Base-by-base conservation (phyloP, 2,888 invertebrate genomes). In the Tenthredo notha region DNA sequence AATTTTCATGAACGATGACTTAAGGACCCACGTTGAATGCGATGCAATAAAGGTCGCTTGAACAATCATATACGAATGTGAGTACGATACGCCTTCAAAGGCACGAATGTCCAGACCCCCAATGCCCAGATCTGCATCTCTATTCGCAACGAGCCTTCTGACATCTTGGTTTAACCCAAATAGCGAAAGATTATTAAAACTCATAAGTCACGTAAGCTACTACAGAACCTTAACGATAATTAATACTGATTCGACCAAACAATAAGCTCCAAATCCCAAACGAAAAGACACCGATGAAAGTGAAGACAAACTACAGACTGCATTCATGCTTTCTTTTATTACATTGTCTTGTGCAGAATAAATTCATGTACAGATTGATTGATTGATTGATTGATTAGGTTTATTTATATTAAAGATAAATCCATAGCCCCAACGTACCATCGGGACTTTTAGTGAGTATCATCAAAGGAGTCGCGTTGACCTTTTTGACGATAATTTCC, bases 71-170 rank as follows among this genome's bases (percentile, higher is more conserved):
- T 80, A 80, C 37, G 80, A 40, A 2, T 4, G 21, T 2, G 25
- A 80, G 61, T 61, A 40, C 37, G 21, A 61, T 9, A 80, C 21
- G 7, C 80, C 80, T 12, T 37, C 61, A 18, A 61, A 58, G 12
- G 25, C 6, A 6, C 61, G 80, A 58, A 12, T n/a, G 61, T 80
- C 80, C 40, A 80, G 21, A 21, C 37, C 21, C 21, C 58, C 80
- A 7, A 37, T 6, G 5, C 80, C 80, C n/a, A 61, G n/a, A 80
- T 80, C 61, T 6, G 61, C 80, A 29, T 40, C 18, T 40, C 40
- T 6, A 80, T 80, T 40, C 5, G 61, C 61, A n/a, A 80, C 80
- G n/a, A 80, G 80, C 21, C 21, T 21, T 40, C 58, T 80, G 61
- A 80, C 37, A 21, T 40, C 80, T 80, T n/a, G 25, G 21, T 40